Evolutionary conservation across 2,113 vertebrate species (phyloP).

Genomic region (Numida meleagris): DNA sequence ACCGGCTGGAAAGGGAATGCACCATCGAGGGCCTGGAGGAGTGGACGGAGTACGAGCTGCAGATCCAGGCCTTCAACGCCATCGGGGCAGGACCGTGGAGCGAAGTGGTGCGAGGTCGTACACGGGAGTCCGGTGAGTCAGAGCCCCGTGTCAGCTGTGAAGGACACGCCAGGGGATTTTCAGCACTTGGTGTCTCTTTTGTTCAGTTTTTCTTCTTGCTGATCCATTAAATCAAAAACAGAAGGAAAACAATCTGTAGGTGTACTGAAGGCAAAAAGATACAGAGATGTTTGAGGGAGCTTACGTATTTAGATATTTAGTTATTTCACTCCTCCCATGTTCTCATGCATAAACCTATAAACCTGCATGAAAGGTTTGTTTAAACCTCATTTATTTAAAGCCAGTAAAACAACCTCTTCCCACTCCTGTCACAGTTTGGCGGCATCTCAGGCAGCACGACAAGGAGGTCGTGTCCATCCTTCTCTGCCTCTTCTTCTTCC

Average conservation of each 20-base stretch:
- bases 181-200: neutral
- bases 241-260: accelerated
- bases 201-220: neutral
- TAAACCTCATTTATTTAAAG: neutral
- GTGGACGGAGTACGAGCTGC: conserved; percentile 90
- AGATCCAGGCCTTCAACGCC: conserved; percentile 93
- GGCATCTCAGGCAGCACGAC: neutral
- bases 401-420: neutral
- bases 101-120: conserved; percentile 79
- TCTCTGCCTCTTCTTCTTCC: neutral
- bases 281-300: neutral
- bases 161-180: accelerated
- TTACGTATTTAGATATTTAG: neutral
- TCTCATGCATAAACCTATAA: neutral
- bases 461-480: neutral
- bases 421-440: neutral
- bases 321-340: neutral
- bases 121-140: conserved; percentile 87
- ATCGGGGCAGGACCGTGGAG: conserved; percentile 94
- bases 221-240: neutral
- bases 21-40: conserved; percentile 88
- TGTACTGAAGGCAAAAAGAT: neutral
- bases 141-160: accelerated
- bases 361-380: neutral
- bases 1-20: conserved; percentile 81